Evolutionary conservation across 64 coral and sea anemone genomes (phyloP), one percentile per base, ranked within the genome.

Genomic region (Stichodactyla helianthus): DNA sequence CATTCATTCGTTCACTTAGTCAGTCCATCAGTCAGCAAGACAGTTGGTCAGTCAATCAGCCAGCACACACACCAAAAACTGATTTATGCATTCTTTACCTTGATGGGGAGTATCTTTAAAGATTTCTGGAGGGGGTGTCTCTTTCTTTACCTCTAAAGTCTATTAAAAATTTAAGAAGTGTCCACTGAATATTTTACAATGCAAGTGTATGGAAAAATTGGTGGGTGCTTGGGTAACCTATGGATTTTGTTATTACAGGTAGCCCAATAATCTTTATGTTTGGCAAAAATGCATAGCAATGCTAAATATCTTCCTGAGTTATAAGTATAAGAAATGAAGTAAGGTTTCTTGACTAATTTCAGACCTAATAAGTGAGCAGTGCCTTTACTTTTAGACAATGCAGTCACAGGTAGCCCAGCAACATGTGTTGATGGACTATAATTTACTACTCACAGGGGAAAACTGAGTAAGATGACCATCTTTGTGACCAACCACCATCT

Each of bases 381-480:
- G 5, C n/a, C 6, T 22, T 20, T 20, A 20, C 6, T 20, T 22
- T 23, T 17, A 22, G 2, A 5, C 18, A n/a, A 20, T 7, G n/a
- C 63, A 44, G 35, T 44, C 63, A 68, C 18, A 68, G 63, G 63
- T 10, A 68, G 19, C 63, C 63, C 63, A 68, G 20, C 5, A 85
- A 7, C 7, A 6, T n/a, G 71, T 1, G 22, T 68, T 26, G 53
- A 51, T 12, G 0, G 7, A 65, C 28, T 7, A n/a, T 7, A 76
- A 22, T 16, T 7, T 23, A 6, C 4, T n/a, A 53, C 79, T 59
- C 89, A 93, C 97, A 55, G 89, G 90, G 58, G 82, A 78, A 70
- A 88, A 91, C 52, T 99, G 97, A 19, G 91, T 92, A 70, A 99
- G 55, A 15, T 80, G 81, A 27, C 97, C 97, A 95, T 92, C 87